Percentiles rank a stretch among this genome's conserved stretches.
These are phyloP conservation scores for Nephrocerus scutellatus DNA, from an alignment of 2,888 invertebrate genomes.

Conservation along the genomic window DNA sequence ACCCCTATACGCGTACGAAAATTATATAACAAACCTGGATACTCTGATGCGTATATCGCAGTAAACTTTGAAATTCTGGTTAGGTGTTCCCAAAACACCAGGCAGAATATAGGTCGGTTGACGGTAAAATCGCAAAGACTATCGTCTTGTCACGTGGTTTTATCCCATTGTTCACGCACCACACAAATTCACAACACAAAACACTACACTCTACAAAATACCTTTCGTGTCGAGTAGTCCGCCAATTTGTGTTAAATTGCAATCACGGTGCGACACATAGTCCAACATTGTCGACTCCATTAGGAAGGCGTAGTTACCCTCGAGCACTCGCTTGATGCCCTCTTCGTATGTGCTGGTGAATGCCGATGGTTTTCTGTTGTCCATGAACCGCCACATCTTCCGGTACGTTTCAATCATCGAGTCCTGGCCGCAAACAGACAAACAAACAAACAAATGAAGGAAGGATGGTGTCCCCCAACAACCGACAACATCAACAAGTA, in stretches of 20 bases:
- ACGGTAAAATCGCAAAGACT: too few species aligned
- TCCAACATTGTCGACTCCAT: slow-evolving; percentile 99
- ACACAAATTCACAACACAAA: background rate
- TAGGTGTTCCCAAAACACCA: too few species aligned
- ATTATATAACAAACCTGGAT: too few species aligned
- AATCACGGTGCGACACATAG: slow-evolving; percentile 89
- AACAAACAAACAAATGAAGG: background rate
- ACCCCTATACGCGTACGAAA: too few species aligned
- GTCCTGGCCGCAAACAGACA: slow-evolving; percentile 51
- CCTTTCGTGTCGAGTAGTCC: slow-evolving; percentile 53
- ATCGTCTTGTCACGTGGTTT: too few species aligned
- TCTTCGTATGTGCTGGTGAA: slow-evolving; percentile 87
- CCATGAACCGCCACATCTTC: slow-evolving; percentile 96
- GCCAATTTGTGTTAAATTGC: slow-evolving; percentile 95
- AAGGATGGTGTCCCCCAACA: background rate
- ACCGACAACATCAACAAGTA: too few species aligned
- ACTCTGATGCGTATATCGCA: too few species aligned
- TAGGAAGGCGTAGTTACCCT: slow-evolving; percentile 91
- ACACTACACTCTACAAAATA: slow-evolving; percentile 35
- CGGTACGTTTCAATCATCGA: slow-evolving; percentile 86
- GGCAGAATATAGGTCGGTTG: too few species aligned
- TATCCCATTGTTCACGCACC: background rate
- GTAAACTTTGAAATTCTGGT: too few species aligned
- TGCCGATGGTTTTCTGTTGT: slow-evolving; percentile 66
- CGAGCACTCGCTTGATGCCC: slow-evolving; percentile 77